These are phyloP conservation scores for Oreochromis niloticus DNA, from an alignment of 2,113 vertebrate genomes.

Conservation along the genomic window DNA sequence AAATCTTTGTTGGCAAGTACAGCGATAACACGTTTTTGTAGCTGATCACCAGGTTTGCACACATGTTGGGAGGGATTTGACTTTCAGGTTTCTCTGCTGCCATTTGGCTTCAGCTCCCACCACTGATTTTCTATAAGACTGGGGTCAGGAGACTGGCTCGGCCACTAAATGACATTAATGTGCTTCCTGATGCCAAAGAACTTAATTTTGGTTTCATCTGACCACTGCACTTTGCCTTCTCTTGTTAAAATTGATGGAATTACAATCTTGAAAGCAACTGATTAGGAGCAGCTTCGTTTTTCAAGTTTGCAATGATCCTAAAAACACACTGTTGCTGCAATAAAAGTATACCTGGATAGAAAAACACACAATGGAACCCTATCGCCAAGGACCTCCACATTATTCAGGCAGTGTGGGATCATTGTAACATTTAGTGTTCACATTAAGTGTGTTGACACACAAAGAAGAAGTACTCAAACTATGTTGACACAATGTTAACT, in stretches of 20 bases:
- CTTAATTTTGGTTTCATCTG: neutral
- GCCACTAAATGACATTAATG: neutral
- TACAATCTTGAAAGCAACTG: neutral
- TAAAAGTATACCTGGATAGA: no score
- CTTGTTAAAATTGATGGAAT: neutral
- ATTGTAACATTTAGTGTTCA: no score
- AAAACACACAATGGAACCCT: no score
- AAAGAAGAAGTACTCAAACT: no score
- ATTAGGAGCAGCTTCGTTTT: accelerated
- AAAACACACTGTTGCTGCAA: no score
- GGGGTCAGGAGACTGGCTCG: neutral
- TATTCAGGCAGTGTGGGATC: no score
- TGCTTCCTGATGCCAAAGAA: neutral
- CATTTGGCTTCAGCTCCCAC: neutral
- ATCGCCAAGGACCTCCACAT: no score
- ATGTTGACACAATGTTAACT: neutral
- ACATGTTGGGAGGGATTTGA: neutral
- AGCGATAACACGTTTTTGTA: neutral
- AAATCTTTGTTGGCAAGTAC: neutral
- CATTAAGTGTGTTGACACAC: neutral
- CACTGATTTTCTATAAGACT: neutral
- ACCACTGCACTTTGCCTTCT: neutral
- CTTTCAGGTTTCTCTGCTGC: neutral
- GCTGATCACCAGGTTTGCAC: neutral
- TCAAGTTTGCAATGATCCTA: neutral